Evolutionary conservation across 2,888 invertebrate genomes (phyloP).

Genomic region (Drosophila fulvimacula): DNA sequence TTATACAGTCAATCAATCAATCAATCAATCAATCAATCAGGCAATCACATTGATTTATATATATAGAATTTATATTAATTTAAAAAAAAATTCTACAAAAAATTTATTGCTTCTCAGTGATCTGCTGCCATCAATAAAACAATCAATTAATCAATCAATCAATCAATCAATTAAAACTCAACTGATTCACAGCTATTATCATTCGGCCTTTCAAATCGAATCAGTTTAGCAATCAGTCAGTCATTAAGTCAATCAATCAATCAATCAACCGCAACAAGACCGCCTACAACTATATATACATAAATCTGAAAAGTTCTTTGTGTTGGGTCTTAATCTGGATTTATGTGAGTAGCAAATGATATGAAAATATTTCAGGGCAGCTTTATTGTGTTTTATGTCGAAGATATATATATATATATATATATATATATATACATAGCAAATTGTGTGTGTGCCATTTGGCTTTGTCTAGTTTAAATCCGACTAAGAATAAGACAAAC

Average conservation of each 20-base stretch:
- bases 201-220: background rate
- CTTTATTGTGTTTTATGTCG: conserved; percentile 31
- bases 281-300: background rate
- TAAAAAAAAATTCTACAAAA: background rate
- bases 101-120: background rate
- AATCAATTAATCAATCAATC: background rate
- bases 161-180: background rate
- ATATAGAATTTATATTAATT: too few species aligned
- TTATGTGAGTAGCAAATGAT: conserved; percentile 9
- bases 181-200: background rate
- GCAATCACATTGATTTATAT: too few species aligned
- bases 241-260: background rate
- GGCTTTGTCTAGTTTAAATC: conserved; percentile 25
- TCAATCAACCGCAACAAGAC: background rate
- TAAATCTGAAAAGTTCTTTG: background rate
- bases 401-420: background rate
- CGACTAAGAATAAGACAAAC: conserved; percentile 21
- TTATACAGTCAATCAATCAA: background rate
- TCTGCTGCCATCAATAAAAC: background rate
- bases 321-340: conserved; percentile 16
- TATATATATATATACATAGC: conserved; percentile 8
- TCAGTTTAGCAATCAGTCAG: conserved; percentile 38
- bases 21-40: background rate
- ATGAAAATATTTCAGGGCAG: conserved; percentile 14
- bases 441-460: conserved; percentile 31